Conservation (phyloP, 1,140 invertebrate species). For the Cepaea nemoralis region DNA sequence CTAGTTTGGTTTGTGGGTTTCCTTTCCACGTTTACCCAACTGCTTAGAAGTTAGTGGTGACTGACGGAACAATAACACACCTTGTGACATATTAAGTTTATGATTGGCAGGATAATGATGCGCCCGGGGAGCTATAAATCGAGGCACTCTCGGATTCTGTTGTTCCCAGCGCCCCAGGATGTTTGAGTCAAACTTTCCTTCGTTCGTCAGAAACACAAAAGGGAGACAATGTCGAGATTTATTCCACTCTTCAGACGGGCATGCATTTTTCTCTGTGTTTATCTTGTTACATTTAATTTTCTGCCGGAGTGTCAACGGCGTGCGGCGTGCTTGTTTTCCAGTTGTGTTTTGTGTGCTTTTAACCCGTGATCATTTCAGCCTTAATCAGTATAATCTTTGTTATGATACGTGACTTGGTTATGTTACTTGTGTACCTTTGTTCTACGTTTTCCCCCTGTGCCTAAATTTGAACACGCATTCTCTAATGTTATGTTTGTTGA, state of each 20-base stretch:
- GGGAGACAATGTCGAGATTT: background rate
- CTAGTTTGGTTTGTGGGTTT: no score
- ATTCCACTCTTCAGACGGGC: background rate
- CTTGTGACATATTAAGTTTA: conserved; percentile 6
- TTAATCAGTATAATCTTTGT: no score
- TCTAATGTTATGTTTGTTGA: no score
- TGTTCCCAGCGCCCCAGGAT: background rate
- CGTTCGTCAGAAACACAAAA: background rate
- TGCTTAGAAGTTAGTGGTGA: background rate
- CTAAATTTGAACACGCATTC: no score
- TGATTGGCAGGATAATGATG: background rate
- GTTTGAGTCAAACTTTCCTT: background rate
- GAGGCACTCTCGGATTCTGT: background rate
- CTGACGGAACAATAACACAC: background rate
- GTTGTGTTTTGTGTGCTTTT: background rate
- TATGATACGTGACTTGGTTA: no score
- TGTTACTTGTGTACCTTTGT: no score
- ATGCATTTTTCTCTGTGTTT: background rate
- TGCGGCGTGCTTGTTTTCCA: background rate
- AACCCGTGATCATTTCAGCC: no score
- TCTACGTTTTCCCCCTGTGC: no score
- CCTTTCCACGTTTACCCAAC: background rate
- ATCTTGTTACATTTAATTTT: background rate
- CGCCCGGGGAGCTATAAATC: background rate
- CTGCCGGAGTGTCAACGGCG: background rate